Percentiles rank a stretch among this genome's conserved stretches.
phyloP scores from a whole-genome alignment of 2,888 invertebrate genomes.

The Andrena hattorfiana region DNA sequence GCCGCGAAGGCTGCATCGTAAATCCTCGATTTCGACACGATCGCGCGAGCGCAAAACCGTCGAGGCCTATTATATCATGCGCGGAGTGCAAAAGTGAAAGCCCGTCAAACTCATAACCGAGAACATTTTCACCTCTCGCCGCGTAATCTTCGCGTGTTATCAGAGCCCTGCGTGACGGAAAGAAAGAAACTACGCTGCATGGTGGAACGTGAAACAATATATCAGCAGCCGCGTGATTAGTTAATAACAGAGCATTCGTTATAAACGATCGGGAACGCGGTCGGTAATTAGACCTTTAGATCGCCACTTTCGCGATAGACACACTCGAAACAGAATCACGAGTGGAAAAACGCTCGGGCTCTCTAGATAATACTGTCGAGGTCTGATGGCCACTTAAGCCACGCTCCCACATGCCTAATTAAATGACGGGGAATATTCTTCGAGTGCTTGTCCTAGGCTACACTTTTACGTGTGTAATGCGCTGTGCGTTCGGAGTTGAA shows the following conservation, averaged over 20 bases:
- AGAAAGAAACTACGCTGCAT: neutral
- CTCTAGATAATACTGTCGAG: conserved; percentile 16
- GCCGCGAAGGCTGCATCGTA: conserved; percentile 10
- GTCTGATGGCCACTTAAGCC: neutral
- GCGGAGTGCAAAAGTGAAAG: conserved; percentile 40
- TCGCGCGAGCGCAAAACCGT: conserved; percentile 7
- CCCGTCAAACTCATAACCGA: conserved; percentile 12
- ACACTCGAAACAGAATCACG: conserved; percentile 27
- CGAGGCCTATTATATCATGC: neutral
- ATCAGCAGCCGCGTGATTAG: conserved; percentile 54
- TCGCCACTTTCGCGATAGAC: conserved; percentile 41
- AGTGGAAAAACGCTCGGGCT: conserved; percentile 31
- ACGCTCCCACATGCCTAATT: neutral
- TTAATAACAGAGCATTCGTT: conserved; percentile 68
- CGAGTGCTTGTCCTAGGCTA: neutral
- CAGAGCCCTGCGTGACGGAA: neutral
- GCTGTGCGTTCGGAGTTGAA: too few species aligned
- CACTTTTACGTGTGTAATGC: too few species aligned
- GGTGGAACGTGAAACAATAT: conserved; percentile 27
- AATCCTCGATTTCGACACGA: conserved; percentile 27
- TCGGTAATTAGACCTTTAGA: conserved; percentile 64
- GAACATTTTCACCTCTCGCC: conserved; percentile 36
- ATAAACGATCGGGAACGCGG: conserved; percentile 63
- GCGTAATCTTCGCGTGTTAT: conserved; percentile 15
- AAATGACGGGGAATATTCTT: neutral